Conservation (phyloP, 1,140 invertebrate species). For the Danaus plexippus region DNA sequence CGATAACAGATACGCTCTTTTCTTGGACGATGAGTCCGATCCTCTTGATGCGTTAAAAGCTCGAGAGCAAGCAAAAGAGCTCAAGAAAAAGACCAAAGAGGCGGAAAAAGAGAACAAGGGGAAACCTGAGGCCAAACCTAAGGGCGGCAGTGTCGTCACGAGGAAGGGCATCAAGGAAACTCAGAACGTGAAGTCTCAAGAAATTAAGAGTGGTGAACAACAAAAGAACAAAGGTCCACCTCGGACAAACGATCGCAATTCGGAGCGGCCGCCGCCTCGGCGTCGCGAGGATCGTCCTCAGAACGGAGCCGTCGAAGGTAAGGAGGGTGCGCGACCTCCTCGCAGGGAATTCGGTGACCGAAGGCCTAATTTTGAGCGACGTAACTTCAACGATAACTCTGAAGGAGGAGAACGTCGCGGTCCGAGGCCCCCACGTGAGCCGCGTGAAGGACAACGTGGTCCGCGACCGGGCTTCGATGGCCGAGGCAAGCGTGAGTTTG, state of each 20-base stretch:
- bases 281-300: constrained; percentile 61
- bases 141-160: constrained; percentile 67
- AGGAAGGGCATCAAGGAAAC: constrained; percentile 80
- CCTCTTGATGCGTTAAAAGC: constrained; percentile 89
- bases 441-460: constrained; percentile 63
- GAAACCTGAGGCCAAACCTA: constrained; percentile 75
- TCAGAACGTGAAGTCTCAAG: constrained; percentile 76
- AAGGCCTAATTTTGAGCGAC: constrained; percentile 73
- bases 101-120: constrained; percentile 90
- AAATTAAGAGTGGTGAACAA: constrained; percentile 79
- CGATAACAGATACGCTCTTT: constrained; percentile 93
- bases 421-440: constrained; percentile 61
- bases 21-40: constrained; percentile 90
- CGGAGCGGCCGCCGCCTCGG: constrained; percentile 53
- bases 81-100: constrained; percentile 86
- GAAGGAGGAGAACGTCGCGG: constrained; percentile 68
- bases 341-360: constrained; percentile 58
- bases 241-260: constrained; percentile 50
- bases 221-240: constrained; percentile 59
- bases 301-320: constrained; percentile 59
- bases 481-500: constrained; percentile 91
- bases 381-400: constrained; percentile 67
- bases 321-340: constrained; percentile 57
- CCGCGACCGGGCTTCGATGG: constrained; percentile 75
- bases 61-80: constrained; percentile 84